Base-by-base conservation (phyloP, 1,140 invertebrate species). In the Drosophila biarmipes region DNA sequence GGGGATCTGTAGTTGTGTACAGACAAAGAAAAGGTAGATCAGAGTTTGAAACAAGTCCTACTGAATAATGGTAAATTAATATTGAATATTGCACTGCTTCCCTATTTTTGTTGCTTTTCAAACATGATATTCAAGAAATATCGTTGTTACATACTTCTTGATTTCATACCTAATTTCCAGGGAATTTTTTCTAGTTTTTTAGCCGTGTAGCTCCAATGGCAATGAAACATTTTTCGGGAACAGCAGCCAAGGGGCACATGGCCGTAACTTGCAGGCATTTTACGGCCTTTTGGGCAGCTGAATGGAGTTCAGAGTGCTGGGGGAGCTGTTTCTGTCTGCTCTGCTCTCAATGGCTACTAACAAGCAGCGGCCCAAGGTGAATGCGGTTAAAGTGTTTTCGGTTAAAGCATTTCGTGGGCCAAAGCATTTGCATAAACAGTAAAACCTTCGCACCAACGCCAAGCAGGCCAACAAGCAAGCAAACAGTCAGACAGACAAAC, bases 171-270 rank as follows among this genome's bases (percentile, higher is more conserved):
- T 4, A 24, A 24, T 4, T 24, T 3, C 3, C 24, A 4, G 5
- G 24, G 1, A 8, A 7, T 29, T 29, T 7, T 1, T 8, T 29
- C 7, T 8, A 8, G 29, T 8, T 29, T 31, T 31, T 31, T 31
- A 2, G 2, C 29, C 27, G 45, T 15, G 57, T n/a, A 48, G 12
- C 58, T n/a, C 64, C 61, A 63, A 73, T 58, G 46, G 82, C 81
- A 87, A 86, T 86, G 81, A 86, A 86, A 87, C 78, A 86, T 86
- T 86, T 86, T 86, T 86, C 78, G 81, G 81, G 78, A 78, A 78
- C 81, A 87, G 71, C 81, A 78, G 74, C 73, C 61, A 69, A 52
- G 72, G 80, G 73, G 58, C 57, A 55, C 67, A 48, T 57, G 61
- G 82, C 78, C 53, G 82, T 86, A 87, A 86, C 78, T 86, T 78